Conservation (phyloP, 2,888 invertebrate genomes). For the Tiliacea citrago region DNA sequence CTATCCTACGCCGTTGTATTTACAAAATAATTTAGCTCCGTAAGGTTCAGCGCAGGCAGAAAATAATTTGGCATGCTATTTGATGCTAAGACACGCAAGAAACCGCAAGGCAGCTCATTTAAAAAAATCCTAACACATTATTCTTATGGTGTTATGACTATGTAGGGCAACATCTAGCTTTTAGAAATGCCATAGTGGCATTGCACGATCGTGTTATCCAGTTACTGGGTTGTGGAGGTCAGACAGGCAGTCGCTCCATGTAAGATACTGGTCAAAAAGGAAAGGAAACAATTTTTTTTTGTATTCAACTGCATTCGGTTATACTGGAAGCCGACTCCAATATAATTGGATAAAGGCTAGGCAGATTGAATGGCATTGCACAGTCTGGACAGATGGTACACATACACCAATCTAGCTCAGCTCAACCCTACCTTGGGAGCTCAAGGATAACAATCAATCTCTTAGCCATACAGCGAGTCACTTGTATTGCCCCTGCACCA, state of each 20-base stretch:
- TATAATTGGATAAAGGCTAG: too few species aligned
- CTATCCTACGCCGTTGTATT: too few species aligned
- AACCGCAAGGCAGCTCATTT: background rate
- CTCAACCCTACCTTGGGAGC: constrained; percentile 4
- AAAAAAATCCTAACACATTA: background rate
- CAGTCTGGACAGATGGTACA: background rate
- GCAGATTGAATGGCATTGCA: background rate
- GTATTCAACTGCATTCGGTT: too few species aligned
- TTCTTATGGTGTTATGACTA: background rate
- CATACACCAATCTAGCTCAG: background rate
- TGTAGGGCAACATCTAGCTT: background rate
- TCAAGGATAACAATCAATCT: constrained; percentile 11
- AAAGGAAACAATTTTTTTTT: too few species aligned
- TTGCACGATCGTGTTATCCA: too few species aligned
- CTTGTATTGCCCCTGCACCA: background rate
- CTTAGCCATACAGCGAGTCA: background rate
- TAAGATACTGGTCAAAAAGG: too few species aligned
- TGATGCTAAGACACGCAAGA: background rate
- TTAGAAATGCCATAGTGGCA: background rate
- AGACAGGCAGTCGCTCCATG: too few species aligned
- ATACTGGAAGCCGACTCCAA: too few species aligned
- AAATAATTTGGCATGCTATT: background rate
- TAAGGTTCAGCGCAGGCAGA: background rate
- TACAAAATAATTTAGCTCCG: background rate
- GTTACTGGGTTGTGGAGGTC: too few species aligned